Percentiles rank a stretch among this genome's conserved stretches.
These are phyloP conservation scores for Seira sanloemensis DNA, from an alignment of 2,888 invertebrate genomes.

Conservation along the genomic window DNA sequence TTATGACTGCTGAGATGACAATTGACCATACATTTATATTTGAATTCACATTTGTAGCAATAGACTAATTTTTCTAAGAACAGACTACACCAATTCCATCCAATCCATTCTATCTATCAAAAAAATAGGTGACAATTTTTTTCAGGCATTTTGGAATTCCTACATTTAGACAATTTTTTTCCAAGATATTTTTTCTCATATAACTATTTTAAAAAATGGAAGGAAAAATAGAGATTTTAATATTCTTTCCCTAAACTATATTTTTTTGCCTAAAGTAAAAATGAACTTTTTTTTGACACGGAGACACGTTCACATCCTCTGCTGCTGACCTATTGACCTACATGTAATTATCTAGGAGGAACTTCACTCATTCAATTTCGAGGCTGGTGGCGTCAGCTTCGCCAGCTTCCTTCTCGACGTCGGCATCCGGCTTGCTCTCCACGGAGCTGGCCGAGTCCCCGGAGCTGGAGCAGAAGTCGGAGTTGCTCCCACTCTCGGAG, in stretches of 20 bases:
- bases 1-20: not conserved
- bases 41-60: not conserved
- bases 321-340: not conserved
- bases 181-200: too few species aligned
- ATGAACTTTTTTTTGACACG: not conserved
- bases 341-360: not conserved
- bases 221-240: too few species aligned
- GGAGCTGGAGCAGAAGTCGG: not conserved
- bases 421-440: conserved; percentile 32
- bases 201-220: too few species aligned
- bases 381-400: not conserved
- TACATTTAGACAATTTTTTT: too few species aligned
- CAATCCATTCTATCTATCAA: too few species aligned
- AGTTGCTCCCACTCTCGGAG: conserved; percentile 24
- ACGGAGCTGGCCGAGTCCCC: conserved; percentile 32
- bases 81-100: not conserved
- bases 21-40: not conserved
- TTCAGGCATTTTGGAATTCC: too few species aligned
- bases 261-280: not conserved
- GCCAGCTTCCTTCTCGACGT: too few species aligned
- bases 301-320: not conserved
- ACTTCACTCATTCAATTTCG: not conserved
- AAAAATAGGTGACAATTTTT: too few species aligned
- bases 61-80: not conserved
- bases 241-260: too few species aligned